phyloP scores from a whole-genome alignment of 2,113 vertebrate genomes.

The Nothoprocta perdicaria region DNA sequence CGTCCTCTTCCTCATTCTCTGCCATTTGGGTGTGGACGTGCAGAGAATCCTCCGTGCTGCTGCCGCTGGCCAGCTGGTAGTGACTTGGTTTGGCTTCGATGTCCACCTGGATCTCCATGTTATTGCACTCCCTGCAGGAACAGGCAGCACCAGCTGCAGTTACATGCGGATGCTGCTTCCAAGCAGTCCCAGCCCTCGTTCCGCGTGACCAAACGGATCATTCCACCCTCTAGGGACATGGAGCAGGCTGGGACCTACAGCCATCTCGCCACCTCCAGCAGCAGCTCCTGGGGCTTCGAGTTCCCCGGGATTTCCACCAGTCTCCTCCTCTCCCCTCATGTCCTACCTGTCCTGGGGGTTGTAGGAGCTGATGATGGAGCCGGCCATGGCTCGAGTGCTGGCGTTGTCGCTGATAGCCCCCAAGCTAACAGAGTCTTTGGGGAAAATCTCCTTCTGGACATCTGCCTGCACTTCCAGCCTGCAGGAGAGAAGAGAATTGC shows the following conservation, averaged over 20 bases:
- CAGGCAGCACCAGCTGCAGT: neutral
- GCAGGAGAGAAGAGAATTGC: constrained; percentile 26
- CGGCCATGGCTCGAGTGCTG: constrained; percentile 98
- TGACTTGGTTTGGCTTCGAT: constrained; percentile 98
- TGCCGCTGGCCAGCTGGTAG: constrained; percentile 89
- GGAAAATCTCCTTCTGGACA: constrained; percentile 89
- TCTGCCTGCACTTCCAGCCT: constrained; percentile 95
- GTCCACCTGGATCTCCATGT: constrained; percentile 99
- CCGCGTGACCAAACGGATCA: accelerated
- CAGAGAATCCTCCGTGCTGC: constrained; percentile 93
- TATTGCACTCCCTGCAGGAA: constrained; percentile 91
- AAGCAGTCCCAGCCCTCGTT: neutral
- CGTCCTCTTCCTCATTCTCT: constrained; percentile 78
- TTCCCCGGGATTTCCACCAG: neutral
- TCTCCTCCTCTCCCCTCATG: accelerated
- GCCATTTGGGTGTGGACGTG: constrained; percentile 82
- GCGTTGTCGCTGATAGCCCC: constrained; percentile 95
- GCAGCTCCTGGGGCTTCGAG: accelerated
- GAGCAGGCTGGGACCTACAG: neutral
- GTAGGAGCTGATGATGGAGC: constrained; percentile 98
- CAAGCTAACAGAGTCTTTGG: constrained; percentile 93
- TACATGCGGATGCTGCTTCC: neutral
- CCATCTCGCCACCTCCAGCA: neutral
- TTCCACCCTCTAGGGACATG: neutral
- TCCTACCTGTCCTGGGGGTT: constrained; percentile 95